Evolutionary conservation across 2,797 vertebrate genomes (phyloP).

Genomic region (Siniperca scherzeri): DNA sequence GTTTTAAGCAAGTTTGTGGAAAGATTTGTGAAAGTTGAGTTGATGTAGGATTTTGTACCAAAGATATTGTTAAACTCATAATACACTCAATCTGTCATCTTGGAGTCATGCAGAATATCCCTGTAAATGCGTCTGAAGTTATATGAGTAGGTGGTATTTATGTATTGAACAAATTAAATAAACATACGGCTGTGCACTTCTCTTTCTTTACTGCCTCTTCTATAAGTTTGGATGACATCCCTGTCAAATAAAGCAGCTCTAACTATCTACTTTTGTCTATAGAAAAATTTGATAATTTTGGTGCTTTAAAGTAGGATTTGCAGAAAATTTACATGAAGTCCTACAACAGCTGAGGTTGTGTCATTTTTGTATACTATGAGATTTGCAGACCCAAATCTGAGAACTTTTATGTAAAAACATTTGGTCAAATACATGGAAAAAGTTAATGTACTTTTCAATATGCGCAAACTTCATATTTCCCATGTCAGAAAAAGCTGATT

Average conservation of each 20-base stretch:
- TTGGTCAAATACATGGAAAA: neutral
- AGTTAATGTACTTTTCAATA: neutral
- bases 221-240: neutral
- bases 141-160: constrained; percentile 37
- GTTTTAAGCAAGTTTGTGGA: constrained; percentile 17
- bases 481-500: neutral
- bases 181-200: neutral
- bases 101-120: constrained; percentile 18
- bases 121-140: constrained; percentile 20
- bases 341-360: neutral
- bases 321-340: neutral
- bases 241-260: neutral
- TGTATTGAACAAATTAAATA: constrained; percentile 53
- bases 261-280: neutral
- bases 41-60: constrained; percentile 45
- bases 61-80: constrained; percentile 47
- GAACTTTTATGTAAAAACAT: neutral
- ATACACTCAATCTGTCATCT: constrained; percentile 15
- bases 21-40: constrained; percentile 30
- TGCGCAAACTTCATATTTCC: neutral
- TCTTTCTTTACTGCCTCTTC: constrained; percentile 7
- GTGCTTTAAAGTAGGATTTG: neutral
- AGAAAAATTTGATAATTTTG: neutral
- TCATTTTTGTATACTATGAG: neutral
- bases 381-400: neutral